Percentiles rank a stretch among this genome's conserved stretches.
These are phyloP conservation scores for Trachurus trachurus DNA, from an alignment of 2,797 vertebrate species.

Conservation along the genomic window DNA sequence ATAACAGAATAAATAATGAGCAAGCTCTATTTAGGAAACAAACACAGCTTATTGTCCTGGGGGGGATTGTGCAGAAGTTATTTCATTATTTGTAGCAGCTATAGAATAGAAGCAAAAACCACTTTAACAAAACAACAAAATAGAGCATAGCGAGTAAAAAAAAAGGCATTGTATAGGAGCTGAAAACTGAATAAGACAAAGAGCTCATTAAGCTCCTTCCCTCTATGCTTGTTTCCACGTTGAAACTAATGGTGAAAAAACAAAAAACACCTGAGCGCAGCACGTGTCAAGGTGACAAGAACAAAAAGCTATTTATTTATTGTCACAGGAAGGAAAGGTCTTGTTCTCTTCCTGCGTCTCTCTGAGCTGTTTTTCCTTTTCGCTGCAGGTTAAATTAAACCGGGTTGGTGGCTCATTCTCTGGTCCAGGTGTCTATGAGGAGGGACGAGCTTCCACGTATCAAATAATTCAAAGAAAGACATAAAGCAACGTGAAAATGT, in stretches of 20 bases:
- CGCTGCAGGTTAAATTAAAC: not conserved
- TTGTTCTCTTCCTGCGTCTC: slow-evolving; percentile 21
- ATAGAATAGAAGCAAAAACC: slow-evolving; percentile 36
- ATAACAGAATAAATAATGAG: slow-evolving; percentile 67
- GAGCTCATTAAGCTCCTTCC: slow-evolving; percentile 58
- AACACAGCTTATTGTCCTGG: slow-evolving; percentile 58
- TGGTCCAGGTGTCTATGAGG: not conserved
- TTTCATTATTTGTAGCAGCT: slow-evolving; percentile 49
- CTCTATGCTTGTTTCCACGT: slow-evolving; percentile 33
- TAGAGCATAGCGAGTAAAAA: slow-evolving; percentile 16
- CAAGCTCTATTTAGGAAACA: slow-evolving; percentile 63
- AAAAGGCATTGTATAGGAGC: slow-evolving; percentile 41
- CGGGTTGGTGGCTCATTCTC: not conserved
- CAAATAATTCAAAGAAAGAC: no score
- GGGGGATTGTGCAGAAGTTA: slow-evolving; percentile 40
- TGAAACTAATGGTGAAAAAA: slow-evolving; percentile 52
- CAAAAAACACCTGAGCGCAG: slow-evolving; percentile 37
- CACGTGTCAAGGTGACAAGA: slow-evolving; percentile 59
- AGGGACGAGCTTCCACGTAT: not conserved
- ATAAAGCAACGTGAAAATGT: no score
- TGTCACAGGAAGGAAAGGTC: slow-evolving; percentile 52
- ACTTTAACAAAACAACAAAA: slow-evolving; percentile 45
- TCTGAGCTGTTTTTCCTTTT: slow-evolving; percentile 12
- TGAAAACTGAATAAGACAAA: slow-evolving; percentile 61
- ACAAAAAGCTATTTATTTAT: slow-evolving; percentile 73